Evolutionary conservation across 2,888 invertebrate species (phyloP).

Genomic region (Thalpophila matura): DNA sequence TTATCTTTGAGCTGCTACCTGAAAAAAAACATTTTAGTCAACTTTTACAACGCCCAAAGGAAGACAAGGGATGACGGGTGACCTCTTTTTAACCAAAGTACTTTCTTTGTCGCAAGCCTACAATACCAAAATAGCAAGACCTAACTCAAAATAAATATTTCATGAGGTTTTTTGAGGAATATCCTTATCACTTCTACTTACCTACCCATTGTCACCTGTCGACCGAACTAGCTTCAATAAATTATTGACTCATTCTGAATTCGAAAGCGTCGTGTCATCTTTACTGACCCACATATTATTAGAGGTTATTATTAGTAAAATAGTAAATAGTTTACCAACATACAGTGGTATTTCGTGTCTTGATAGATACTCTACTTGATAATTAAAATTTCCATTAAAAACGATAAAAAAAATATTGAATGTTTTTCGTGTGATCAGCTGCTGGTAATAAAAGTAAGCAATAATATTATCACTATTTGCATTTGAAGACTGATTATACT

Average conservation of each 20-base stretch:
- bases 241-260: conserved; percentile 50
- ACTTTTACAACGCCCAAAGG: not conserved
- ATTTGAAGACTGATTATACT: too few species aligned
- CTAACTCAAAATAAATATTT: conserved; percentile 7
- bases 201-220: conserved; percentile 43
- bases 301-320: too few species aligned
- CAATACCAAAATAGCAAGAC: conserved; percentile 4
- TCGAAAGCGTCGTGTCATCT: too few species aligned
- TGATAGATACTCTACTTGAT: too few species aligned
- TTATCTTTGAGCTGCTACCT: not conserved
- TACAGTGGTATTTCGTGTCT: too few species aligned
- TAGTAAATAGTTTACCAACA: too few species aligned
- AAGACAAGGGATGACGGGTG: conserved; percentile 31
- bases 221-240: conserved; percentile 51
- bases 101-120: not conserved
- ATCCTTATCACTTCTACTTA: conserved; percentile 56
- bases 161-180: conserved; percentile 11
- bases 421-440: too few species aligned
- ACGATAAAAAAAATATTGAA: too few species aligned
- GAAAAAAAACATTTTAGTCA: conserved; percentile 15
- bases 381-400: too few species aligned
- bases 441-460: too few species aligned
- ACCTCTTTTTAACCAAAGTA: conserved; percentile 21
- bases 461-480: too few species aligned
- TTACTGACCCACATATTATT: conserved; percentile 26